phyloP scores from a whole-genome alignment of 2,888 invertebrate genomes.

The Ophion obscuratus region DNA sequence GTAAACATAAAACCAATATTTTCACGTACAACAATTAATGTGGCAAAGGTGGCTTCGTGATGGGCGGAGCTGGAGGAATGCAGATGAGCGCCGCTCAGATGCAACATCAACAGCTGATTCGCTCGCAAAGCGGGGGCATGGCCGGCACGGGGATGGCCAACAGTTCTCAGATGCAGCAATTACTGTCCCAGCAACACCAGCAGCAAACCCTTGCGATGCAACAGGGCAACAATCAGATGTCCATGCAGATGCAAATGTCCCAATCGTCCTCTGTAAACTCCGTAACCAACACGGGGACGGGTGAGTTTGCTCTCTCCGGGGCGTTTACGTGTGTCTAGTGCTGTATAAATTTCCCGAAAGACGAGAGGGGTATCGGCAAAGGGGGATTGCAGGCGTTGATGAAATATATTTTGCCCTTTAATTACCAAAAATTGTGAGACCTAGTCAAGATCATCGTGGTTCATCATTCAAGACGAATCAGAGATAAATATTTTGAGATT shows the following conservation, averaged over 20 bases:
- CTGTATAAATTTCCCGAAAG: not conserved
- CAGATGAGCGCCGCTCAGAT: slow-evolving; percentile 85
- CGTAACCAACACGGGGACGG: slow-evolving; percentile 81
- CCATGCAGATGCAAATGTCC: slow-evolving; percentile 85
- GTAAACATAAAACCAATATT: not conserved
- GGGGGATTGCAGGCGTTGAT: not conserved
- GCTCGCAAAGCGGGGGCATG: slow-evolving; percentile 83
- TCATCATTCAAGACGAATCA: too few relatives aligned
- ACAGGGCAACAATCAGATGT: slow-evolving; percentile 85
- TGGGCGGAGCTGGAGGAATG: slow-evolving; percentile 82
- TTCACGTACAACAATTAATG: not conserved
- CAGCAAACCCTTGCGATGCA: slow-evolving; percentile 85
- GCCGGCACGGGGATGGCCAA: slow-evolving; percentile 80
- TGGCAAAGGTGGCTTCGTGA: slow-evolving; percentile 80
- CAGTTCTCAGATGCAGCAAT: slow-evolving; percentile 84
- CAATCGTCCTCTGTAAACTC: slow-evolving; percentile 82
- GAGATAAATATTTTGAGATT: too few relatives aligned
- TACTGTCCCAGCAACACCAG: slow-evolving; percentile 85
- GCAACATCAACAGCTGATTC: slow-evolving; percentile 84
- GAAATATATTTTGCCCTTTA: too few relatives aligned
- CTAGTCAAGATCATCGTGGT: too few relatives aligned
- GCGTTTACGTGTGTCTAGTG: not conserved
- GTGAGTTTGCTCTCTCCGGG: slow-evolving; percentile 73
- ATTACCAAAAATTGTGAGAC: too few relatives aligned
- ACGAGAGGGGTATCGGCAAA: not conserved